Percentiles rank a stretch among this genome's conserved stretches.
These are phyloP conservation scores for Oeneis ivallda DNA, from an alignment of 2,888 invertebrate genomes.

Conservation along the genomic window DNA sequence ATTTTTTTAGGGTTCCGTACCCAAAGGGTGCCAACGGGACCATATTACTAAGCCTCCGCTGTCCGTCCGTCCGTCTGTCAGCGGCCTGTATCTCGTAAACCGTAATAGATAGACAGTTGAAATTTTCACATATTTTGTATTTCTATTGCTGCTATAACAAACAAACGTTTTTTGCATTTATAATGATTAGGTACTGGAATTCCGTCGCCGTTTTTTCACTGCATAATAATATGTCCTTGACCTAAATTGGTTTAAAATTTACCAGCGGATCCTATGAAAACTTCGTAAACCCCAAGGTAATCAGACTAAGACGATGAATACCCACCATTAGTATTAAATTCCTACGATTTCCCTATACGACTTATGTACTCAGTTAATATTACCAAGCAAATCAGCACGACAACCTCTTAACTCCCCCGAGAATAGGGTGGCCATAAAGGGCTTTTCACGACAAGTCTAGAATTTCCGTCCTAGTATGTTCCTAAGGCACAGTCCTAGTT, in stretches of 20 bases:
- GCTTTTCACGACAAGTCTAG: not conserved
- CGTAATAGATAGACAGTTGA: too few relatives aligned
- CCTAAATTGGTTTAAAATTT: not conserved
- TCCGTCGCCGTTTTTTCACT: too few relatives aligned
- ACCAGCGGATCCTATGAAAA: not conserved
- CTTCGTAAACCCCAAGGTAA: not conserved
- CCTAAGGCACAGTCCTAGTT: too few relatives aligned
- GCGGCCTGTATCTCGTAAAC: too few relatives aligned
- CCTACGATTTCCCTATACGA: slow-evolving; percentile 6
- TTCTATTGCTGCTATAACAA: too few relatives aligned
- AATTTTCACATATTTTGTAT: too few relatives aligned
- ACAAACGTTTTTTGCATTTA: not conserved
- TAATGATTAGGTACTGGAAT: too few relatives aligned
- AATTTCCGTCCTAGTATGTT: not conserved
- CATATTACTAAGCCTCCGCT: too few relatives aligned
- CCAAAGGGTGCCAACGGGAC: too few relatives aligned
- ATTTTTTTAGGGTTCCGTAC: too few relatives aligned
- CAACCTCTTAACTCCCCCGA: not conserved
- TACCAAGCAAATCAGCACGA: slow-evolving; percentile 10
- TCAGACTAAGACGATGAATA: not conserved
- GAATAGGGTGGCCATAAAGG: not conserved
- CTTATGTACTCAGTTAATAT: slow-evolving; percentile 6
- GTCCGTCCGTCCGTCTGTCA: too few relatives aligned
- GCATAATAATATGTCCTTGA: too few relatives aligned
- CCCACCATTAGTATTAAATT: not conserved